Conservation (phyloP, 2,113 vertebrate genomes). For the Erythrocebus patas region DNA sequence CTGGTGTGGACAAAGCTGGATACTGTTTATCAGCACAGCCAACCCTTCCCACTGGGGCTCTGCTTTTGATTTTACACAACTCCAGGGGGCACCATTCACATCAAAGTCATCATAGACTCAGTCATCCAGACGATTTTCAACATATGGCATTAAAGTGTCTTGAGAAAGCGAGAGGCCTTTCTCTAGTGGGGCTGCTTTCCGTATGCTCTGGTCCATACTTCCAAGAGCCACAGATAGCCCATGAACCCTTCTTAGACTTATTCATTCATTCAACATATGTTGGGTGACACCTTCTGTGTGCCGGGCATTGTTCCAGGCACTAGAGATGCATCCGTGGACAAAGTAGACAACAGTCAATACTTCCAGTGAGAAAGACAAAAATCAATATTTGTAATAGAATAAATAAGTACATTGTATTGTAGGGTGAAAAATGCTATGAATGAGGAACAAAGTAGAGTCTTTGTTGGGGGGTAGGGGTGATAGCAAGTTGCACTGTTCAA, state of each 20-base stretch:
- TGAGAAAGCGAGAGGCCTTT: background rate
- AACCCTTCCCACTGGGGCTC: background rate
- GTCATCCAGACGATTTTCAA: background rate
- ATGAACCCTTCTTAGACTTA: background rate
- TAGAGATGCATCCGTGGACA: background rate
- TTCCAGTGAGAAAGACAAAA: background rate
- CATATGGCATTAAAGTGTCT: rapidly evolving
- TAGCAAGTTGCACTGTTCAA: background rate
- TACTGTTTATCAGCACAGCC: background rate
- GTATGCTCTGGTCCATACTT: rapidly evolving
- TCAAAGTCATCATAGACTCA: rapidly evolving
- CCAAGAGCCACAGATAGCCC: background rate
- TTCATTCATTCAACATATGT: background rate
- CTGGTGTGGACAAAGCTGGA: background rate
- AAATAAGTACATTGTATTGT: background rate
- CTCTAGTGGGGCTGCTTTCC: background rate
- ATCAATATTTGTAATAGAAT: background rate
- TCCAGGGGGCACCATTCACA: background rate
- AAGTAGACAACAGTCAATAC: background rate
- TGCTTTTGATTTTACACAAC: background rate
- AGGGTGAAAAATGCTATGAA: background rate
- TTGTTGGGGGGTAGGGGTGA: background rate
- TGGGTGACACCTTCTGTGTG: background rate
- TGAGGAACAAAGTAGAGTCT: background rate
- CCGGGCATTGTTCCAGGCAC: background rate